Percentiles rank a stretch among this genome's conserved stretches.
phyloP scores from a whole-genome alignment of 2,113 vertebrate species.

The Pterocles burchelli region DNA sequence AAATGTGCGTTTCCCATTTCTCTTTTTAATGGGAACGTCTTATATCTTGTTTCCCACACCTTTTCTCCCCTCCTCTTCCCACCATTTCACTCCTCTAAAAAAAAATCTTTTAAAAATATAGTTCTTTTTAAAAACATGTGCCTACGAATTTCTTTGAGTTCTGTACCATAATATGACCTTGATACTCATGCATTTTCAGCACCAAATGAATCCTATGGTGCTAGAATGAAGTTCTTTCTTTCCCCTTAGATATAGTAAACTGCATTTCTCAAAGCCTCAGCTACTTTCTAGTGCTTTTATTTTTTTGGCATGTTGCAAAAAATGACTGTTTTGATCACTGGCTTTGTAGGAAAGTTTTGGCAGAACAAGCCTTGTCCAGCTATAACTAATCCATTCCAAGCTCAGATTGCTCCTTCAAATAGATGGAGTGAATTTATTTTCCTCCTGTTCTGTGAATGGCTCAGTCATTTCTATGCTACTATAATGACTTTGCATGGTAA shows the following conservation, averaged over 20 bases:
- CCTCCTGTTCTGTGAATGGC: neutral
- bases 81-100: neutral
- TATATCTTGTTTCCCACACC: neutral
- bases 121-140: neutral
- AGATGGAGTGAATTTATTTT: slow-evolving; percentile 4
- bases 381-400: slow-evolving; percentile 1
- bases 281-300: neutral
- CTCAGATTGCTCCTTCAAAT: neutral
- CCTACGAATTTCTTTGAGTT: neutral
- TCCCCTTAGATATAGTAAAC: neutral
- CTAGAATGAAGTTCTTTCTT: neutral
- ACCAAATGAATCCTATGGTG: neutral
- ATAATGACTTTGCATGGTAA: neutral
- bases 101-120: neutral
- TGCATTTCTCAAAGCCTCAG: neutral
- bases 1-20: slow-evolving; percentile 21
- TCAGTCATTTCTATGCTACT: neutral
- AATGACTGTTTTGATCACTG: neutral
- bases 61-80: neutral
- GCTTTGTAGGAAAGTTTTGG: neutral
- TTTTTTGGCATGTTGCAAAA: neutral
- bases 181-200: neutral
- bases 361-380: slow-evolving; percentile 3
- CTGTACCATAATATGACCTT: neutral
- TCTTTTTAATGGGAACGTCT: slow-evolving; percentile 5